Conservation (phyloP, 2,113 vertebrate species). For the Trogon surrucura region DNA sequence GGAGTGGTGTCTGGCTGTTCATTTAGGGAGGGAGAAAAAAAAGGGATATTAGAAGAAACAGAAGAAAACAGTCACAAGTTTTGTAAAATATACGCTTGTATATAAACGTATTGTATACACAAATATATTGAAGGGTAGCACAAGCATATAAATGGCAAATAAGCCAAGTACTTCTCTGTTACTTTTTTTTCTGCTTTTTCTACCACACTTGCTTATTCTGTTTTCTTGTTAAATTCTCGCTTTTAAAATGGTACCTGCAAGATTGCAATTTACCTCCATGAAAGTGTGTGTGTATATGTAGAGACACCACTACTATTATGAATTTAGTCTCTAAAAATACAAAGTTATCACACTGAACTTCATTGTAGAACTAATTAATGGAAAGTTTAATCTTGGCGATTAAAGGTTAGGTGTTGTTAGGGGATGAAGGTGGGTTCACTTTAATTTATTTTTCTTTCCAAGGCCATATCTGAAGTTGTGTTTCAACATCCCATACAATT, state of each 20-base stretch:
- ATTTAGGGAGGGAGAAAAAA: accelerated
- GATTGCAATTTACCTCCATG: not conserved
- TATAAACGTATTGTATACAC: not conserved
- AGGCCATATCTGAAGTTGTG: not conserved
- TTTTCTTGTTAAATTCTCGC: not conserved
- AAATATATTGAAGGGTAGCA: not conserved
- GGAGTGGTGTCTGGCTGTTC: not conserved
- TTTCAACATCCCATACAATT: not conserved
- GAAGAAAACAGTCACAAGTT: not conserved
- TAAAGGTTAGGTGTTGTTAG: not conserved
- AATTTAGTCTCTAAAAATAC: not conserved
- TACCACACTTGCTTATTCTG: not conserved
- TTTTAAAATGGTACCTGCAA: not conserved
- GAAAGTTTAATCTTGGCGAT: not conserved
- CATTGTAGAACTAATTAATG: not conserved
- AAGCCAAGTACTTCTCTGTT: not conserved
- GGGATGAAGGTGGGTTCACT: not conserved
- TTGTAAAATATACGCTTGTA: not conserved
- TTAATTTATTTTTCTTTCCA: not conserved
- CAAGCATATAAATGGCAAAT: not conserved
- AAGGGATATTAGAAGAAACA: not conserved
- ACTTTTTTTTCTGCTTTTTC: not conserved
- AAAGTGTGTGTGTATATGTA: not conserved
- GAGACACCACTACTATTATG: not conserved
- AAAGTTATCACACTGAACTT: not conserved